A percentile compares a stretch with the other conserved stretches of the same genome.
phyloP scores from a whole-genome alignment of 2,888 invertebrate species.

The Torymus auratus region DNA sequence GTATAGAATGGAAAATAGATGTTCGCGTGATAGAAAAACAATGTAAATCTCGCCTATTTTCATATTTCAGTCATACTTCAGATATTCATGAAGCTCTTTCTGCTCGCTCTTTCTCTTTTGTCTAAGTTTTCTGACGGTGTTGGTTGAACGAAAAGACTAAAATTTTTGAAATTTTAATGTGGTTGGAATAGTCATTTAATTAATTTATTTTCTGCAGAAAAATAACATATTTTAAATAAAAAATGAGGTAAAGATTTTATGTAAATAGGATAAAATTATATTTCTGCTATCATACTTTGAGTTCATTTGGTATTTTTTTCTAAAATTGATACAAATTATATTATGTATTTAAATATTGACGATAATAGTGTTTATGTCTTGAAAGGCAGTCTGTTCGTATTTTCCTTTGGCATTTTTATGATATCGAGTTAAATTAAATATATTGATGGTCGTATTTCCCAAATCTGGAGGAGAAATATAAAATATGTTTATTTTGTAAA shows the following conservation, averaged over 20 bases:
- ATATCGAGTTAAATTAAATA: constrained; percentile 16
- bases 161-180: constrained; percentile 33
- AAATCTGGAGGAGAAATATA: not conserved
- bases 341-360: not conserved
- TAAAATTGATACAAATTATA: constrained; percentile 19
- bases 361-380: not conserved
- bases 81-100: constrained; percentile 11
- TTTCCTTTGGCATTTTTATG: constrained; percentile 10
- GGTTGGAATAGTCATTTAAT: constrained; percentile 4
- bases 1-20: constrained; percentile 59
- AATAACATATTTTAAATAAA: not conserved
- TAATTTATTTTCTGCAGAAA: constrained; percentile 2
- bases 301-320: not conserved
- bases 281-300: constrained; percentile 2
- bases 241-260: not conserved
- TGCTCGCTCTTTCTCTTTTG: constrained; percentile 18
- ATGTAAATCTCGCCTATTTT: constrained; percentile 70
- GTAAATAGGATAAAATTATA: constrained; percentile 24
- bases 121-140: not conserved
- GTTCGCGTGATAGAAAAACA: constrained; percentile 61
- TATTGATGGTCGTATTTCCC: constrained; percentile 5
- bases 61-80: constrained; percentile 61
- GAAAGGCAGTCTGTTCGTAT: not conserved
- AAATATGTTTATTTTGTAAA: constrained; percentile 32
- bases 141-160: not conserved